Percentiles rank a stretch among this genome's conserved stretches.
Evolutionary conservation across 2,797 vertebrate species (phyloP).

Genomic region (Agapornis canus): DNA sequence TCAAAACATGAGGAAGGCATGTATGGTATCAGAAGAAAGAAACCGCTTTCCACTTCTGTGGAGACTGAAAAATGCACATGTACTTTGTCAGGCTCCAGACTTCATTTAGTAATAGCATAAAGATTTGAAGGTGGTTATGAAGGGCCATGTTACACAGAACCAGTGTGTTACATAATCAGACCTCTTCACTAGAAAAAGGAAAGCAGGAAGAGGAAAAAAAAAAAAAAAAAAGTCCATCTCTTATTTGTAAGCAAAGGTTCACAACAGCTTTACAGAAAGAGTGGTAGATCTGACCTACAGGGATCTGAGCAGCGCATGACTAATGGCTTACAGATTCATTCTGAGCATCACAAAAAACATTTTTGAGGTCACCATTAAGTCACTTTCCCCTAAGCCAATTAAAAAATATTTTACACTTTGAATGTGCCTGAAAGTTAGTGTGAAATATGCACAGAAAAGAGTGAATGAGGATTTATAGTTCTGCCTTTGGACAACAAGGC

Average conservation of each 20-base stretch:
- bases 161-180: background rate
- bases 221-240: background rate
- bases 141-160: background rate
- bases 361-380: background rate
- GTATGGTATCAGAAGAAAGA: background rate
- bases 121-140: background rate
- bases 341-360: background rate
- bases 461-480: background rate
- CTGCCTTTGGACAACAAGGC: background rate
- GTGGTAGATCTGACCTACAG: background rate
- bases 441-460: background rate
- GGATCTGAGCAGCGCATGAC: background rate
- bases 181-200: background rate
- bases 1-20: background rate
- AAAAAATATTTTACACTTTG: background rate
- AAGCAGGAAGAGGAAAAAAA: background rate
- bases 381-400: background rate
- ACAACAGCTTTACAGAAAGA: background rate
- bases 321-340: background rate
- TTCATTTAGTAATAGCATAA: background rate
- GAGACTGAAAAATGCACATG: background rate
- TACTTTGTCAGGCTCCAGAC: background rate
- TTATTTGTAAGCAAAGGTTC: background rate
- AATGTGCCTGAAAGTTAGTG: background rate
- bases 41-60: background rate